A percentile compares a stretch with the other conserved stretches of the same genome.
Conservation (phyloP, 1,140 invertebrate genomes). For the Scylla paramamosain region DNA sequence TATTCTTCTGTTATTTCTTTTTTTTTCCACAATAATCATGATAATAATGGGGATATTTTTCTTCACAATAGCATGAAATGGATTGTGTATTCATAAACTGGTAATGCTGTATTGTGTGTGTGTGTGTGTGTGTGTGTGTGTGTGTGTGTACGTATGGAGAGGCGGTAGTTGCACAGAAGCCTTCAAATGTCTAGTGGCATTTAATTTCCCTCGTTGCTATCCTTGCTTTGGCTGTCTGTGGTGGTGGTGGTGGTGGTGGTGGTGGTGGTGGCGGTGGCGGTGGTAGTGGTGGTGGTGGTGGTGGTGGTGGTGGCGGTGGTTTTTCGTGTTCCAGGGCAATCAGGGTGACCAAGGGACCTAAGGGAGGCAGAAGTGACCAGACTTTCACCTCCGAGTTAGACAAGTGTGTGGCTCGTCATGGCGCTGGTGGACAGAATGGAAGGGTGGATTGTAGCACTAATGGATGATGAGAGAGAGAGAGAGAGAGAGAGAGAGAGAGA, state of each 20-base stretch:
- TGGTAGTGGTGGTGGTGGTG: no score
- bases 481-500: constrained; percentile 3
- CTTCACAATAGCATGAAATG: no score
- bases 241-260: not conserved
- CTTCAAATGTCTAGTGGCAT: not conserved
- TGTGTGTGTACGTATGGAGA: no score
- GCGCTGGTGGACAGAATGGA: not conserved
- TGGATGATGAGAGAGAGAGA: not conserved
- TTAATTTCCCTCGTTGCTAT: not conserved
- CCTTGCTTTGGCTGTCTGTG: not conserved
- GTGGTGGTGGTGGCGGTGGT: not conserved
- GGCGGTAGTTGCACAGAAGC: not conserved
- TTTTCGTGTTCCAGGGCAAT: not conserved
- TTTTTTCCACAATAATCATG: not conserved
- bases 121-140: no score
- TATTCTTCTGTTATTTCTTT: not conserved
- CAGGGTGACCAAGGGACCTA: not conserved
- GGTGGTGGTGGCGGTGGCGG: no score
- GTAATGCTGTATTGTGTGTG: no score
- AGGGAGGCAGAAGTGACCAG: not conserved
- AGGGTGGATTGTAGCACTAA: no score
- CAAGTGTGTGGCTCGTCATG: not conserved
- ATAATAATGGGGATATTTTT: no score
- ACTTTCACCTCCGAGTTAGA: not conserved
- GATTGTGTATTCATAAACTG: no score